A percentile compares a stretch with the other conserved stretches of the same genome.
Conservation (phyloP, 2,113 vertebrate genomes). For the Centropristis striata region DNA sequence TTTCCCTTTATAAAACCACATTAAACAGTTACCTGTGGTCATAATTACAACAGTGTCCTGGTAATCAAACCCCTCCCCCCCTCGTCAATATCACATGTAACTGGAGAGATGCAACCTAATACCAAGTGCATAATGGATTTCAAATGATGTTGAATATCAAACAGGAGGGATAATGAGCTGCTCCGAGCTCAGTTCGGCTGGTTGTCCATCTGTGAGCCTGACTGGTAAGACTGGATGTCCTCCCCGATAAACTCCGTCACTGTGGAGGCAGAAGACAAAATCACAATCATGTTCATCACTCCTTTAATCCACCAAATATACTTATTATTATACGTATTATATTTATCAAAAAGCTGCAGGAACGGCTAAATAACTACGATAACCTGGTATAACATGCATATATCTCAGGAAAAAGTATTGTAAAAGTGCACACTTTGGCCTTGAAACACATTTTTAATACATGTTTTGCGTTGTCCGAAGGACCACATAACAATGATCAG, state of each 20-base stretch:
- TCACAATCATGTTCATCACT: background rate
- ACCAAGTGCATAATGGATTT: constrained; percentile 61
- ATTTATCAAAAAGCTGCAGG: no score
- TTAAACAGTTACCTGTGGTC: constrained; percentile 68
- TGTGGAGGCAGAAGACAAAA: constrained; percentile 58
- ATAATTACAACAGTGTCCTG: constrained; percentile 72
- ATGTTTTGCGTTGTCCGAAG: no score
- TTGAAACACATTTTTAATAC: no score
- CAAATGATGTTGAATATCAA: constrained; percentile 51
- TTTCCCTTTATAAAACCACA: constrained; percentile 80
- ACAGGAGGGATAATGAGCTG: constrained; percentile 10
- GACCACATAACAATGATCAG: no score
- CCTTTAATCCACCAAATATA: background rate
- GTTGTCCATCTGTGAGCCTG: constrained; percentile 77
- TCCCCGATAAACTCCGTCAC: constrained; percentile 88
- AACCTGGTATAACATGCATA: no score
- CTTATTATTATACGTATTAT: background rate
- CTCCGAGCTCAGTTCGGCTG: constrained; percentile 78
- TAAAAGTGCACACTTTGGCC: no score
- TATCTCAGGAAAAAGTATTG: no score
- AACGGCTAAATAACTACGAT: no score
- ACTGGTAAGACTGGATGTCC: constrained; percentile 83
- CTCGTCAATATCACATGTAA: constrained; percentile 47
- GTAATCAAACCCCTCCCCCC: constrained; percentile 49
- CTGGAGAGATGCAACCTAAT: constrained; percentile 57